Percentiles rank a stretch among this genome's conserved stretches.
These are phyloP conservation scores for Hydractinia echinata DNA, from an alignment of 30 jellyfish, hydroid and myxozoan genomes.

Conservation along the genomic window DNA sequence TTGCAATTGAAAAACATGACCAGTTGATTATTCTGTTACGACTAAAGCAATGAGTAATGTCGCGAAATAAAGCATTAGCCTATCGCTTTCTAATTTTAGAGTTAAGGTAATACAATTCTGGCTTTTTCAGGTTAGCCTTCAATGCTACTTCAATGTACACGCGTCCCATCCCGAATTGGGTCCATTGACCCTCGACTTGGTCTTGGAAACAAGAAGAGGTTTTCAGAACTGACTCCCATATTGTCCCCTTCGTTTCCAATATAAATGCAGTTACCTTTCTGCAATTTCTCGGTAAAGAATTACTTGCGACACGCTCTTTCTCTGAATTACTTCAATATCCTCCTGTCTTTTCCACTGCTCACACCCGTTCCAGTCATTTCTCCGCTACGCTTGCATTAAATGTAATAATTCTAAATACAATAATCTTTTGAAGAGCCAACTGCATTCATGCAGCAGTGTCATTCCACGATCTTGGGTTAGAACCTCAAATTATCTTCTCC, in stretches of 20 bases:
- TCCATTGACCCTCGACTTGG: not conserved
- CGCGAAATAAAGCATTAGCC: no score
- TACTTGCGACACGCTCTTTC: not conserved
- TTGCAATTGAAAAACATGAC: not conserved
- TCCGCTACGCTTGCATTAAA: no score
- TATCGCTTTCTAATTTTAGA: slow-evolving; percentile 31
- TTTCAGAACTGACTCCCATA: not conserved
- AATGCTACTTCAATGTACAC: slow-evolving; percentile 25
- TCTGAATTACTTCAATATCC: not conserved
- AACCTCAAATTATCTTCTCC: no score
- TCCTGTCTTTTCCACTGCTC: no score
- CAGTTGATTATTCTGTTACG: not conserved
- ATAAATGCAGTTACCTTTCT: not conserved
- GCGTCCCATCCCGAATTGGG: slow-evolving; percentile 24
- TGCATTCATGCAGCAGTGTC: no score
- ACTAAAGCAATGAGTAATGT: slow-evolving; percentile 2
- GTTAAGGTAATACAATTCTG: slow-evolving; percentile 35
- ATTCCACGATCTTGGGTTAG: no score
- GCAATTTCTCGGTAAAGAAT: not conserved
- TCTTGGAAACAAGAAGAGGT: not conserved
- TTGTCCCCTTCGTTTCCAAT: slow-evolving; percentile 1
- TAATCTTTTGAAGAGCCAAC: no score
- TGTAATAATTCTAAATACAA: no score
- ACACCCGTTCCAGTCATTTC: no score
- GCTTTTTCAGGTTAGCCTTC: slow-evolving; percentile 14